Base-by-base conservation (phyloP, 2,797 vertebrate species). In the Phylloscopus collybita region DNA sequence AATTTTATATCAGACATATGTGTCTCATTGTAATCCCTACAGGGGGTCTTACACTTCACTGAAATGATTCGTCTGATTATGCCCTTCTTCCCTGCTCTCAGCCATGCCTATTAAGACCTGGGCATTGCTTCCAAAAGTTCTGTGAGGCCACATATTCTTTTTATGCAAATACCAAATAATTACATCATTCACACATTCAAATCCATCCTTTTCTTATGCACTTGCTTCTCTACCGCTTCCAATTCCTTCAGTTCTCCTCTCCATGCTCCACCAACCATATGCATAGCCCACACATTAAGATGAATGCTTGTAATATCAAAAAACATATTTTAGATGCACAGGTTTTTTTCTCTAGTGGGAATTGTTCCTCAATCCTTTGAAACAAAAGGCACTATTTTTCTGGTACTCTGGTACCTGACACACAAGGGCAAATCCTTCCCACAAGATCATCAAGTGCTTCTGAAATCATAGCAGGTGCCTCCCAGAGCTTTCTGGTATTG, bases 161-260 rank as follows among this genome's bases (percentile, higher is more conserved):
- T 93, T 62, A 80, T 88, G 44, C 34, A 88, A 96, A 83, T 81
- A 74, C 9, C 34, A 87, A 72, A 78, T 64, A 92, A 93, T 80
- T 61, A 38, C 38, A 70, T 79, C 40, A 51, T 69, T 83, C 57
- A 53, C 2, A 20, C 15, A 50, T 64, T 72, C 64, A 84, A 32
- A 85, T 70, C 26, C 11, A 34, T 57, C 34, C 71, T 93, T 88
- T 76, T 38, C 27, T 21, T 86, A 26, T 22, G 13, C 20, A 61
- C n/a, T 80, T 67, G 2, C 11, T 83, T 80, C 57, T 90, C 22
- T 74, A 44, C 10, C 0, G 0, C 54, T 93, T 79, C 1, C 2
- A 70, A 26, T 56, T 83, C 45, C 8, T 13, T 74, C 49, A 42
- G 30, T 65, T 95, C 38, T 74, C 25, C 25, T 70, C 42, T 90